Evolutionary conservation across 2,797 vertebrate species (phyloP).

Genomic region (Rhinella marina): DNA sequence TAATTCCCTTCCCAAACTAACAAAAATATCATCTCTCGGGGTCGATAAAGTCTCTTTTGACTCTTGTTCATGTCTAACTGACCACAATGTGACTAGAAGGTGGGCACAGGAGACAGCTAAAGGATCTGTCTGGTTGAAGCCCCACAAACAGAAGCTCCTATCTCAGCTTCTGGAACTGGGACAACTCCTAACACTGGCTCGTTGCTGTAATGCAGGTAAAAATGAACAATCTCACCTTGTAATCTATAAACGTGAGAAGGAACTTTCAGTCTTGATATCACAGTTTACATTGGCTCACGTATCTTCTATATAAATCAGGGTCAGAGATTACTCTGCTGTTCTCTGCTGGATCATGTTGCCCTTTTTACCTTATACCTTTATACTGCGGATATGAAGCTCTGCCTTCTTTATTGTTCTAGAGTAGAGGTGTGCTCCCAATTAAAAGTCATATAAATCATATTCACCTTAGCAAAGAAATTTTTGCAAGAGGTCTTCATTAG

Average conservation of each 20-base stretch:
- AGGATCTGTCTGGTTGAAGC: neutral
- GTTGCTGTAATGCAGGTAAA: neutral
- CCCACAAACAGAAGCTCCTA: neutral
- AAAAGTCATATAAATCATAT: too few relatives aligned
- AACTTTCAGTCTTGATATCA: neutral
- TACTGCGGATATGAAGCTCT: constrained; percentile 2
- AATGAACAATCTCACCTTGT: neutral
- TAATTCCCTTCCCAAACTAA: too few relatives aligned
- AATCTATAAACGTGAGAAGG: neutral
- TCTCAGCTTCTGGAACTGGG: neutral
- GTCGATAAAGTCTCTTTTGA: too few relatives aligned
- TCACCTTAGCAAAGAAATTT: too few relatives aligned
- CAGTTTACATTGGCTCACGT: neutral
- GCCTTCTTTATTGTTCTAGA: neutral
- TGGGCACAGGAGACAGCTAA: too few relatives aligned
- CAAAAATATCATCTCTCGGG: too few relatives aligned
- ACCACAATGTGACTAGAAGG: too few relatives aligned
- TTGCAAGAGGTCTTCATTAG: too few relatives aligned
- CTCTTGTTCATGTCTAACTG: neutral
- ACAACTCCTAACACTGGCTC: neutral
- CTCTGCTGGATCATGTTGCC: neutral
- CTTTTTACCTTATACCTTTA: constrained; percentile 1
- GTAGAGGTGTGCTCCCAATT: neutral
- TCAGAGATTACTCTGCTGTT: neutral
- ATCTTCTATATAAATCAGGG: neutral